A percentile compares a stretch with the other conserved stretches of the same genome.
phyloP scores from a whole-genome alignment of 2,797 vertebrate genomes.

The Acanthiza pusilla region DNA sequence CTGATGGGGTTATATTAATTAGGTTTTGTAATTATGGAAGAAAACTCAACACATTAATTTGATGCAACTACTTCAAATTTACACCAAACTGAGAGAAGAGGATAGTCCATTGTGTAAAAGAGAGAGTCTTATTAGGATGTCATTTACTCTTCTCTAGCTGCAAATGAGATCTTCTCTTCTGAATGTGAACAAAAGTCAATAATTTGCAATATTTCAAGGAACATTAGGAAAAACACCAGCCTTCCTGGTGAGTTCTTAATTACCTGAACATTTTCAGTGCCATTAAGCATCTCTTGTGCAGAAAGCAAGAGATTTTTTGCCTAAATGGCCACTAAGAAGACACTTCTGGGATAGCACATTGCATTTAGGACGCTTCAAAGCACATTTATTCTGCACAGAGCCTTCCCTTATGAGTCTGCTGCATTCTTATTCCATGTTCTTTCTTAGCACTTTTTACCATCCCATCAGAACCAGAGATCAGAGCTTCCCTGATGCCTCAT shows the following conservation, averaged over 20 bases:
- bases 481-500: not conserved
- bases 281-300: not conserved
- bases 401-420: not conserved
- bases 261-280: not conserved
- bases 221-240: not conserved
- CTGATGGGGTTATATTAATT: not conserved
- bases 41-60: not conserved
- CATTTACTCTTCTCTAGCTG: not conserved
- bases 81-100: not conserved
- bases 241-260: not conserved
- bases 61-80: not conserved
- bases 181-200: conserved; percentile 22
- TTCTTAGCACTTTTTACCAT: not conserved
- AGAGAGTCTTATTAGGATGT: not conserved
- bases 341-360: not conserved
- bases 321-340: not conserved
- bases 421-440: not conserved
- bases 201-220: not conserved
- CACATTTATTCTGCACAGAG: not conserved
- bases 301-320: not conserved
- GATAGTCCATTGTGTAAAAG: not conserved
- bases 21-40: not conserved
- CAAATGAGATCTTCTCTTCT: not conserved
- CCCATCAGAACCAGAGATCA: not conserved
- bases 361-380: not conserved